Evolutionary conservation across 2,113 vertebrate genomes (phyloP).

Genomic region (Laticauda colubrina): DNA sequence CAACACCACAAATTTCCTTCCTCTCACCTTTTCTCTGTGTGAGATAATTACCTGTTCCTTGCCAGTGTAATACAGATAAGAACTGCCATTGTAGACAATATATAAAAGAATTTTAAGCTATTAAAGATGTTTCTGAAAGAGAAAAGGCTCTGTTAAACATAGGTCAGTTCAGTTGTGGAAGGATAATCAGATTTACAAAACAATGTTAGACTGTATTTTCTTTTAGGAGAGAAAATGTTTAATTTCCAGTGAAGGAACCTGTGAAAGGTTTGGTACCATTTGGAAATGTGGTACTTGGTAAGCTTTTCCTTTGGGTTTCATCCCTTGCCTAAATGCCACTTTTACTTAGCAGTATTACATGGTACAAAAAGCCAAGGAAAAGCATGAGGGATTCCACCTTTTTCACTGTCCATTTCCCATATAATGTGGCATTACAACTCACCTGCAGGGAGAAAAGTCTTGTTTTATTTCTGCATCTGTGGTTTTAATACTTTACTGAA

Average conservation of each 20-base stretch:
- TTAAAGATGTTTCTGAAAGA: fast-evolving
- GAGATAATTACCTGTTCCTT: background rate
- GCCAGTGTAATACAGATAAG: background rate
- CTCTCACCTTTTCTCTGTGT: background rate
- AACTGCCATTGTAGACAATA: background rate
- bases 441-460: background rate
- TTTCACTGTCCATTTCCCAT: background rate
- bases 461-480: background rate
- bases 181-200: background rate
- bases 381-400: background rate
- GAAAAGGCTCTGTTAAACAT: fast-evolving
- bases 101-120: background rate
- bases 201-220: fast-evolving
- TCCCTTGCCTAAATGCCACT: background rate
- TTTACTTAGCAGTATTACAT: background rate
- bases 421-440: background rate
- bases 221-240: background rate
- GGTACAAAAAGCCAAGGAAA: background rate
- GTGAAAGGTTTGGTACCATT: background rate
- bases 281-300: background rate
- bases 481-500: background rate
- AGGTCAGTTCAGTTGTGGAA: background rate
- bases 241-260: background rate
- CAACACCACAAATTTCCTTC: background rate
- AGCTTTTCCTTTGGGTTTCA: background rate